Evolutionary conservation across 2,888 invertebrate species (phyloP).

Genomic region (Trachelus iudaicus): DNA sequence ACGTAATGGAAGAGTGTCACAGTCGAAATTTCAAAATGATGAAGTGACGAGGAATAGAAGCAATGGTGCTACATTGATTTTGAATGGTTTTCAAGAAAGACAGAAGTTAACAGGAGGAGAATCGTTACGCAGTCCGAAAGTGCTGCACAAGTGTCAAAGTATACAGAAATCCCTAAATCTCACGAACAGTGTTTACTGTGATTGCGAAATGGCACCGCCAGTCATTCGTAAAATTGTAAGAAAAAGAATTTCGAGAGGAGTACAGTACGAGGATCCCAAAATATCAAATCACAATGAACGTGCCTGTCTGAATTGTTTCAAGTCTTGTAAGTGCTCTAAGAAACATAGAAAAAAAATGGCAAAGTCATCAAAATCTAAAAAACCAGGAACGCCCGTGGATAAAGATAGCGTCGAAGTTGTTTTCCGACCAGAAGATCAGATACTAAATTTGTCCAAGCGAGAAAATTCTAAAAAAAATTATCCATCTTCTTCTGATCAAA

Average conservation of each 20-base stretch:
- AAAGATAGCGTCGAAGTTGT: background rate
- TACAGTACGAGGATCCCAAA: conserved; percentile 28
- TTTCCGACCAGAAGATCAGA: background rate
- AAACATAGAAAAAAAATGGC: background rate
- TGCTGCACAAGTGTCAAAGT: background rate
- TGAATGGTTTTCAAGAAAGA: background rate
- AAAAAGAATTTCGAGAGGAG: conserved; percentile 40
- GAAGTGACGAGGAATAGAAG: background rate
- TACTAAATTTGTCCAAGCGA: background rate
- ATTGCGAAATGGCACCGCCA: conserved; percentile 13
- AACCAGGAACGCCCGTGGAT: background rate
- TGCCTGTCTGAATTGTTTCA: background rate
- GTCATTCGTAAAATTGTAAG: conserved; percentile 9
- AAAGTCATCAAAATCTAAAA: background rate
- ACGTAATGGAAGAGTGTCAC: background rate
- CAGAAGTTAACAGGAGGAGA: background rate
- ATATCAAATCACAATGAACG: background rate
- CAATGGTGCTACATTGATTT: background rate
- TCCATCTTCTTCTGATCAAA: background rate
- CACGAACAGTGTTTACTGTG: conserved; percentile 13
- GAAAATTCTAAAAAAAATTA: background rate
- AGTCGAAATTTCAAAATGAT: background rate
- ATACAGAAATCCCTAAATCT: background rate
- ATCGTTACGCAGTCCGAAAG: background rate
- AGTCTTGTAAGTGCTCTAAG: background rate